Base-by-base conservation (phyloP, 2,888 invertebrate species). In the Phortica okadai region DNA sequence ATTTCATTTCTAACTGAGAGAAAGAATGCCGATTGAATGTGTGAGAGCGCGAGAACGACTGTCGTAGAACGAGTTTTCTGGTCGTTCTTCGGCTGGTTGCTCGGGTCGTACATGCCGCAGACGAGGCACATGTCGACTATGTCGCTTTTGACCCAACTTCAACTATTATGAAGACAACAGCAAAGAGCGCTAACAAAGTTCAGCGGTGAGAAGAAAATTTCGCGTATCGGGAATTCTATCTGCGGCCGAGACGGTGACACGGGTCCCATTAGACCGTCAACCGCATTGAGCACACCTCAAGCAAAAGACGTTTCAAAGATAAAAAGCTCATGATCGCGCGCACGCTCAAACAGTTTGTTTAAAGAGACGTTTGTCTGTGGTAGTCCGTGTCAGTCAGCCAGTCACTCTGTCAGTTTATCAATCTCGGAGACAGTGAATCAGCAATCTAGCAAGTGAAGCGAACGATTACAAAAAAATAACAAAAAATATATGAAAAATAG, bases 321-420 rank as follows among this genome's bases (percentile, higher is more conserved):
- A 90, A 90, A 90, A 90, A 90, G 89, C 89, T 89, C 82, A 77
- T 81, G 87, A 82, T 88, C 77, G 70, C 77, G 80, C 84, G 85
- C 86, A 86, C 84, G 83, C 80, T 83, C 81, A 83, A 86, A 83
- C 90, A 90, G 91, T 90, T 88, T 85, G 78, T 80, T 82, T 83
- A 87, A 86, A 85, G 90, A 85, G 84, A 84, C 87, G 82, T 84
- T 81, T 82, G 87, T 83, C 88, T 88, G 82, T 84, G 82, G 84
- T 83, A 82, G 84, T 83, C 80, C 81, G 73, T 56, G 25, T 67
- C 73, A 79, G 64, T 21, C 66, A 72, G 73, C 41, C 59, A 67
- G 42, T 54, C 44, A 25, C 33, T 33, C 21, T 56, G 25, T 21
- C 33, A 64, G 41, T 42, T 70, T 7, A 11, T 25, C 44, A 50